phyloP scores from a whole-genome alignment of 2,888 invertebrate species.

The Sarcophaga caerulescens region DNA sequence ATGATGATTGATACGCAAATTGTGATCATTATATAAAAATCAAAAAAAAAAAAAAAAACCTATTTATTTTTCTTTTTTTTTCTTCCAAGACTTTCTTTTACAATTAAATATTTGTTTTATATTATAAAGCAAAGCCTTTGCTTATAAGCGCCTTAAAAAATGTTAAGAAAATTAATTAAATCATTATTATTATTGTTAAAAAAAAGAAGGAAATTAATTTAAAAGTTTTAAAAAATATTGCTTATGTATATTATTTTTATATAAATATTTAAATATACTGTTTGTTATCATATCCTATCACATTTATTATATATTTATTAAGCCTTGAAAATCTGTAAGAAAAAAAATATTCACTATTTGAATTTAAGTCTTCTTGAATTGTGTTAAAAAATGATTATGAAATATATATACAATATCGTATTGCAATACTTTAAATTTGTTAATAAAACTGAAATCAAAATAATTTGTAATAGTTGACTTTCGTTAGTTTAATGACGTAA shows the following conservation, averaged over 20 bases:
- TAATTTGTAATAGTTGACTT: neutral
- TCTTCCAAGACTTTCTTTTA: slow-evolving; percentile 48
- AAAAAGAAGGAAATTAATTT: slow-evolving; percentile 28
- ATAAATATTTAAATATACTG: neutral
- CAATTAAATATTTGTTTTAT: slow-evolving; percentile 14
- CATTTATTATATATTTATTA: slow-evolving; percentile 49
- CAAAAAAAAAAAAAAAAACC: slow-evolving; percentile 5
- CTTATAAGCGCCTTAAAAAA: slow-evolving; percentile 25
- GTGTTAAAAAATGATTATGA: slow-evolving; percentile 21
- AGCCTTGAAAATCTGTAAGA: neutral
- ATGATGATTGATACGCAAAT: slow-evolving; percentile 60
- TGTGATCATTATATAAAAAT: slow-evolving; percentile 62
- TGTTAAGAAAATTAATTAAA: slow-evolving; percentile 9
- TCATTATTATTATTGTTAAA: slow-evolving; percentile 47
- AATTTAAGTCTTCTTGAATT: slow-evolving; percentile 37
- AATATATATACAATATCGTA: neutral
- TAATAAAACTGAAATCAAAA: slow-evolving; percentile 46
- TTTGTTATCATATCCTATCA: no score
- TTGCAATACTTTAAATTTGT: slow-evolving; percentile 42
- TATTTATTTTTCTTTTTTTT: slow-evolving; percentile 59
- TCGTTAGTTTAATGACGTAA: no score
- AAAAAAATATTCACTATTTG: slow-evolving; percentile 12
- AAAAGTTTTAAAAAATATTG: neutral
- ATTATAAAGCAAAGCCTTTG: slow-evolving; percentile 14
- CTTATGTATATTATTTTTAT: slow-evolving; percentile 51